Conservation (phyloP, 2,113 vertebrate species). For the Ailurus styani region DNA sequence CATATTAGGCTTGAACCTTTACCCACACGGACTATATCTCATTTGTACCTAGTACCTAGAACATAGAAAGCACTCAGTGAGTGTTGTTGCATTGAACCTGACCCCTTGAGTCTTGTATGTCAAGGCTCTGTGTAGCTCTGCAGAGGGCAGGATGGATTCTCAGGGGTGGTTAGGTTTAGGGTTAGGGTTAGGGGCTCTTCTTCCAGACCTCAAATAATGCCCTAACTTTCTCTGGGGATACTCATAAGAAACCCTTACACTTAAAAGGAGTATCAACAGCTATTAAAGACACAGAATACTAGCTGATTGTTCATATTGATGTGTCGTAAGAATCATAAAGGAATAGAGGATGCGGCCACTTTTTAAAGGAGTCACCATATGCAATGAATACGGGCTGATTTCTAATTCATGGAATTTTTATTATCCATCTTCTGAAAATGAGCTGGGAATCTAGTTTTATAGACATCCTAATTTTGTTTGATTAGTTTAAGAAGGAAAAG, state of each 20-base stretch:
- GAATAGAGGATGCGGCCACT: background rate
- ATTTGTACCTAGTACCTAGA: background rate
- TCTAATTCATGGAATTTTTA: conserved; percentile 42
- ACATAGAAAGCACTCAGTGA: background rate
- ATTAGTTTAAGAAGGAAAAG: conserved; percentile 46
- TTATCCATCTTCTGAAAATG: conserved; percentile 48
- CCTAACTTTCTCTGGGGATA: background rate
- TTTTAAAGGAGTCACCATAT: background rate
- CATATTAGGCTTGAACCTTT: background rate
- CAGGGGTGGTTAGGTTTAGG: too few species aligned
- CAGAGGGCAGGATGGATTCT: background rate
- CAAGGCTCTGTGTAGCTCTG: background rate
- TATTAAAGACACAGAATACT: background rate
- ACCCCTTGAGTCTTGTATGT: background rate
- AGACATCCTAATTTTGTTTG: conserved; percentile 47
- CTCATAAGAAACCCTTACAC: background rate
- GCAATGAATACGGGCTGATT: conserved; percentile 1
- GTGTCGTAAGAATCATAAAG: conserved; percentile 18
- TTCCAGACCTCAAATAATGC: background rate
- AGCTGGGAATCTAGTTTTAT: conserved; percentile 43
- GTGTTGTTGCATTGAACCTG: background rate
- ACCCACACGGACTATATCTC: background rate
- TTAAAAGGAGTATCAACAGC: background rate
- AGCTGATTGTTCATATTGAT: background rate
- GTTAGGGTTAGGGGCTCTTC: too few species aligned